Evolutionary conservation across 2,113 vertebrate species (phyloP).

Genomic region (Python bivittatus): DNA sequence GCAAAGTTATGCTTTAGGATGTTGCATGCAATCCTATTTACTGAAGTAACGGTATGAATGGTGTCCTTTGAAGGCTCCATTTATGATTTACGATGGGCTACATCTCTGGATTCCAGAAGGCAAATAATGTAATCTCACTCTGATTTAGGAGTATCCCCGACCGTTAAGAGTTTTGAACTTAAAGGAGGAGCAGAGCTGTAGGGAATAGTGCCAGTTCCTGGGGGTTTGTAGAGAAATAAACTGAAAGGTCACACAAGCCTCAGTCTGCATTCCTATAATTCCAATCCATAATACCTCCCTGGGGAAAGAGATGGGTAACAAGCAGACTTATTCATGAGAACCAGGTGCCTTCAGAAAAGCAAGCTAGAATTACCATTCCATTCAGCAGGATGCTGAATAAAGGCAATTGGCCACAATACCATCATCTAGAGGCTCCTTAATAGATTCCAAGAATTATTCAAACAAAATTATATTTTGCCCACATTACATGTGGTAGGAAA

Average conservation of each 20-base stretch:
- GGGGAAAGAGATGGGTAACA: neutral
- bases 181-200: neutral
- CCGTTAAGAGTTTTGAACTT: neutral
- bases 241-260: neutral
- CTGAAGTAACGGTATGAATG: neutral
- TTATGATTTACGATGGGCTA: neutral
- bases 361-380: neutral
- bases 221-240: neutral
- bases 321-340: neutral
- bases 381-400: neutral
- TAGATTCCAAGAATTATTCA: neutral
- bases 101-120: neutral
- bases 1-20: neutral
- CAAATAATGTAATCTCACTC: neutral
- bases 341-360: neutral
- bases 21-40: neutral
- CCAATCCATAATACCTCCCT: neutral
- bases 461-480: neutral
- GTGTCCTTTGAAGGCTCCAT: neutral
- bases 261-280: neutral
- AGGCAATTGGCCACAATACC: neutral
- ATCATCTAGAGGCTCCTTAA: neutral
- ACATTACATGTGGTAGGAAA: neutral
- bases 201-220: neutral
- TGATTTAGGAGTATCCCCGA: neutral